Conservation (phyloP, 2,797 vertebrate genomes). For the Crenichthys baileyi region DNA sequence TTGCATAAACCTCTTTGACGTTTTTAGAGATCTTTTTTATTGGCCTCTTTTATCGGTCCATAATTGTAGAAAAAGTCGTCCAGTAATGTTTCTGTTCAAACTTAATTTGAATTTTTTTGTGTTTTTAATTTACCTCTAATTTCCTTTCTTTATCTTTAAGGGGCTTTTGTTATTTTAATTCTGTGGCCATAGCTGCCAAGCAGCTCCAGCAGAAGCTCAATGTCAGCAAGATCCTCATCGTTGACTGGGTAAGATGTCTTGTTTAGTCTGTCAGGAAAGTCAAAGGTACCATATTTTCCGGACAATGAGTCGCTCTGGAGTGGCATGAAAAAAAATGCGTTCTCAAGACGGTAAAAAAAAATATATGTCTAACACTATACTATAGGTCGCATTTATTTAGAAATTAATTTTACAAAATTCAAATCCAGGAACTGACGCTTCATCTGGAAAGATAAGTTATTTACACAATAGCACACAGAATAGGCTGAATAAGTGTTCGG, state of each 20-base stretch:
- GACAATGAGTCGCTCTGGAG: too few species aligned
- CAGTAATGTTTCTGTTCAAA: background rate
- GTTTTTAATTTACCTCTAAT: conserved; percentile 13
- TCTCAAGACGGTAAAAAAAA: too few species aligned
- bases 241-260: conserved; percentile 89
- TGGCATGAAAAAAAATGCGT: too few species aligned
- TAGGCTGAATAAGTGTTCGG: too few species aligned
- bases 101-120: background rate
- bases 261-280: background rate
- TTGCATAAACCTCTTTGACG: too few species aligned
- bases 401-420: too few species aligned
- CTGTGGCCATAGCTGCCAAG: conserved; percentile 92
- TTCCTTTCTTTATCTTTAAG: conserved; percentile 67
- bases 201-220: conserved; percentile 94
- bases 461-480: too few species aligned
- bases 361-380: too few species aligned
- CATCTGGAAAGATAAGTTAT: too few species aligned
- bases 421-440: too few species aligned
- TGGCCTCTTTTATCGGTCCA: background rate
- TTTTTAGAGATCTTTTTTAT: too few species aligned
- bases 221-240: conserved; percentile 92
- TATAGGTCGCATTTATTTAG: too few species aligned
- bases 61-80: background rate
- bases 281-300: background rate
- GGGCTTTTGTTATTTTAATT: conserved; percentile 99